Evolutionary conservation across 2,888 invertebrate genomes (phyloP), one percentile per base, ranked within the genome.

Genomic region (Notodonta ziczac): DNA sequence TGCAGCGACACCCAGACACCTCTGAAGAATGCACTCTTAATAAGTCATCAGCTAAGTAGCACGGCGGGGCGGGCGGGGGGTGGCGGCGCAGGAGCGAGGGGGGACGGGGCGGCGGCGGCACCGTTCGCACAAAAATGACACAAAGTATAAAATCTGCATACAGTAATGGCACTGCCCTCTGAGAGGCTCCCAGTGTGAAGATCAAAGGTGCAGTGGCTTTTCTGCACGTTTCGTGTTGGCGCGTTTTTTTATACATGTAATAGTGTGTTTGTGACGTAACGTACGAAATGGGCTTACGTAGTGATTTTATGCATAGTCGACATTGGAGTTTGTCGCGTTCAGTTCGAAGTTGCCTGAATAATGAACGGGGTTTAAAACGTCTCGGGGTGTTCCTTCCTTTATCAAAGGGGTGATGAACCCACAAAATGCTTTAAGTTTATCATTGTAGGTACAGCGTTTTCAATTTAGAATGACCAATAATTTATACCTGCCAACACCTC

Each of bases 11-110:
- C 85, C 77, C 91, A 92, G 92, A 93, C 93, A 93, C 93, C 92
- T 93, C 89, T 85, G 87, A 91, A 93, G 93, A 93, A 93, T 93
- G 90, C 88, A 87, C 90, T 90, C 91, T 90, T 93, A 93, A 93
- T 93, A 93, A 93, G 93, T 93, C 93, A 93, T 93, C 93, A 92
- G 93, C 93, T 93, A 93, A 93, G 93, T 93, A 92, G 87, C 83
- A 84, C 82, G 72, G 75, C 74, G 78, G 73, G 79, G 72, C 73
- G 76, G 77, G 72, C 68, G 71, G 67, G 67, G 62, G 69, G 73
- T 24, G 58, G 69, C 61, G 32, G 63, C 53, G 74, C 73, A 67
- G 65, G 58, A 57, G 73, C 52, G 59, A 58, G 69, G 64, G 69
- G 58, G 65, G 68, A 66, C 68, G 69, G 57, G 24, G 58, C 55